Evolutionary conservation across 2,113 vertebrate species (phyloP).

Genomic region (Lophura nycthemera): DNA sequence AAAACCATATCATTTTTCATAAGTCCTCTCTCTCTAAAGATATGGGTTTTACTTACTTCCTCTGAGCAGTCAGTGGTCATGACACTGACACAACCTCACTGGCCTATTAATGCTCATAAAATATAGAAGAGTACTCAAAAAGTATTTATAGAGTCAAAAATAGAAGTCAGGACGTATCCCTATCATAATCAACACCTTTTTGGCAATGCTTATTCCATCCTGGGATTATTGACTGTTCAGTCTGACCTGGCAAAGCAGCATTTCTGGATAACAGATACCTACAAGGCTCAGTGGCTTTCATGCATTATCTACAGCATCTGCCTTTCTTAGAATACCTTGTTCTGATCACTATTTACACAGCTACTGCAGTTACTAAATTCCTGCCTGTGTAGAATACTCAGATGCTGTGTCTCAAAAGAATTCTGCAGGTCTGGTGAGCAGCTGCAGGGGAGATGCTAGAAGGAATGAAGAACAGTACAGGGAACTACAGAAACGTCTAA

Average conservation of each 20-base stretch:
- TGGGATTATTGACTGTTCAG: neutral
- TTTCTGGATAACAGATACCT: neutral
- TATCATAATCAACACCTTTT: neutral
- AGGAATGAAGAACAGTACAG: neutral
- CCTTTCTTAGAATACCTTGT: neutral
- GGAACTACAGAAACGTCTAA: neutral
- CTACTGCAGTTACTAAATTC: neutral
- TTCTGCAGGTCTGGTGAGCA: neutral
- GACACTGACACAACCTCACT: neutral
- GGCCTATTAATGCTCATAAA: neutral
- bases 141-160: neutral
- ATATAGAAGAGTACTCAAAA: neutral
- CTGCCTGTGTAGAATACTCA: neutral
- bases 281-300: neutral
- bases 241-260: neutral
- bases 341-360: neutral
- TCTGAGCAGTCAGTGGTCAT: neutral
- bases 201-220: neutral
- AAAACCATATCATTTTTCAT: neutral
- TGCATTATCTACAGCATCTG: neutral
- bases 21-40: neutral
- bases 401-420: neutral
- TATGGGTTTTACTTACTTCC: neutral
- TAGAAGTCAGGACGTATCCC: neutral
- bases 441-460: neutral